phyloP scores from a whole-genome alignment of 2,888 invertebrate genomes.

The Coecobrya sp. region DNA sequence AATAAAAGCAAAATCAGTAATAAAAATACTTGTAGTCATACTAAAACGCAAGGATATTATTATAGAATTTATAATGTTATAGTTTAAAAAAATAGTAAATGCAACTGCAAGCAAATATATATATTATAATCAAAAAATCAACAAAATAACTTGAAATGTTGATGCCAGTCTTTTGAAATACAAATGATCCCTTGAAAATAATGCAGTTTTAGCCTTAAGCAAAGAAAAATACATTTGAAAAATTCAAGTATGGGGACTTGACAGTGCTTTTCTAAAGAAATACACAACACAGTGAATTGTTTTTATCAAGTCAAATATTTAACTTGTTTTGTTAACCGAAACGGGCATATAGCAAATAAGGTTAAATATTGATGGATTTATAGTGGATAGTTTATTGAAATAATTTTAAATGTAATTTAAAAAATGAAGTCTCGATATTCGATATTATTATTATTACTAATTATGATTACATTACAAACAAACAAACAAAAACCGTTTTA shows the following conservation, averaged over 20 bases:
- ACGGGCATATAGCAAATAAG: not conserved
- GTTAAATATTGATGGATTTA: too few species aligned
- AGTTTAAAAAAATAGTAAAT: not conserved
- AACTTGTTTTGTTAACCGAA: not conserved
- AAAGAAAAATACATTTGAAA: constrained; percentile 17
- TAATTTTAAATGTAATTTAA: not conserved
- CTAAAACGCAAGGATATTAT: too few species aligned
- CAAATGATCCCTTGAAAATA: constrained; percentile 4
- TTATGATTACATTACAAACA: constrained; percentile 14
- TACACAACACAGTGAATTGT: not conserved
- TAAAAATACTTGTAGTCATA: not conserved
- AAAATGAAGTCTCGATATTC: constrained; percentile 31
- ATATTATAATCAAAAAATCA: not conserved
- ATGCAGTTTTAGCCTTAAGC: constrained; percentile 35
- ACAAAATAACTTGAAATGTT: not conserved
- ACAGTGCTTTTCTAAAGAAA: constrained; percentile 9
- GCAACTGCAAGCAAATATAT: constrained; percentile 48
- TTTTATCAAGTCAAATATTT: not conserved
- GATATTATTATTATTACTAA: constrained; percentile 29
- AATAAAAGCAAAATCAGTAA: not conserved
- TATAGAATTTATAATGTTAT: not conserved
- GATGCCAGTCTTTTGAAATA: constrained; percentile 12
- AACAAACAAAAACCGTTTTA: constrained; percentile 7
- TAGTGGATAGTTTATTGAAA: not conserved
- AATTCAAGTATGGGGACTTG: not conserved